Percentiles rank a stretch among this genome's conserved stretches.
Evolutionary conservation across 2,113 vertebrate genomes (phyloP).

Genomic region (Saguinus imperator): DNA sequence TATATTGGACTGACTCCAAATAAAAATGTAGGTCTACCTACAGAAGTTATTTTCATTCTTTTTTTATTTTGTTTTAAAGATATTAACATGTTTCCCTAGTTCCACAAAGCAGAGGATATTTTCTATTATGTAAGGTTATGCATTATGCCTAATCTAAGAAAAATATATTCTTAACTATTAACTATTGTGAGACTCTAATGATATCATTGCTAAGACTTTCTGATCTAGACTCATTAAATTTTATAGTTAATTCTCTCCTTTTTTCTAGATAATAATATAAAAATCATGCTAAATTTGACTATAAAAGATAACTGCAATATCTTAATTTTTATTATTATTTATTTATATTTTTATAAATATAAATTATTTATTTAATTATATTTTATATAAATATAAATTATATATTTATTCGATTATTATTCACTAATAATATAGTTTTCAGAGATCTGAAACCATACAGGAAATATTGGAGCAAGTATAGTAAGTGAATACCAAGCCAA

Average conservation of each 20-base stretch:
- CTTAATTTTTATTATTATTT: neutral
- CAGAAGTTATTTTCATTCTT: constrained; percentile 28
- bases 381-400: no score
- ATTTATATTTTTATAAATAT: no score
- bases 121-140: neutral
- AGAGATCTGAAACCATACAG: neutral
- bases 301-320: neutral
- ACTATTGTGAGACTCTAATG: neutral
- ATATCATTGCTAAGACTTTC: neutral
- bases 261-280: constrained; percentile 34
- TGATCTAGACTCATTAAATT: neutral
- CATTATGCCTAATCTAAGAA: neutral
- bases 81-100: neutral
- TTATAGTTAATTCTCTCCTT: neutral
- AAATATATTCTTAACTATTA: neutral
- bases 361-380: no score
- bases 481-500: neutral
- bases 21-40: neutral
- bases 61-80: constrained; percentile 54
- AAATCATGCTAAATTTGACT: neutral
- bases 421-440: neutral
- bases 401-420: no score
- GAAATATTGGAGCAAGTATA: neutral
- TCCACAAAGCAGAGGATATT: neutral
- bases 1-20: constrained; percentile 19